phyloP scores from a whole-genome alignment of 1,140 invertebrate species.

The Phocides pigmalion region DNA sequence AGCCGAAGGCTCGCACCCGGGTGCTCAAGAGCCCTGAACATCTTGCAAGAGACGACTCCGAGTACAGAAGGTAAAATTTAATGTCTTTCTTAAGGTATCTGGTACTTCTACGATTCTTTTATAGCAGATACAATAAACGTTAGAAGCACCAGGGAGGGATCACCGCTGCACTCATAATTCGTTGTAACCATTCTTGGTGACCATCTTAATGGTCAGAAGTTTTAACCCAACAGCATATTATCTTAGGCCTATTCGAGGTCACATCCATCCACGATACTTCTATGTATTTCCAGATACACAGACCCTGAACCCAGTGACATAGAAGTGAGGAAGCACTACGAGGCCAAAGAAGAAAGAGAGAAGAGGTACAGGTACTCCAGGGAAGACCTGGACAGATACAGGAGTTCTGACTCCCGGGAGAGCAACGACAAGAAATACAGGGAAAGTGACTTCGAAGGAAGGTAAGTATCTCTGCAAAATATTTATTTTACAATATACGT shows the following conservation, averaged over 20 bases:
- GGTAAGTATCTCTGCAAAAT: constrained; percentile 40
- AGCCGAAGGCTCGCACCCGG: constrained; percentile 75
- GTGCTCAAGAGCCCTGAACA: constrained; percentile 84
- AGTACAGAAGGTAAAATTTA: constrained; percentile 76
- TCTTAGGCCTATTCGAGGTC: no score
- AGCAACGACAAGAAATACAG: constrained; percentile 56
- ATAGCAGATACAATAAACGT: no score
- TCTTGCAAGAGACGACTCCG: constrained; percentile 83
- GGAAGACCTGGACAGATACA: constrained; percentile 66
- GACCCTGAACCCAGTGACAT: constrained; percentile 77
- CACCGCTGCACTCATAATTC: no score
- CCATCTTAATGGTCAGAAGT: no score
- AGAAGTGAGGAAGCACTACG: constrained; percentile 62
- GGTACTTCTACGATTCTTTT: no score
- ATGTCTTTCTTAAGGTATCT: no score
- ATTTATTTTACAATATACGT: no score
- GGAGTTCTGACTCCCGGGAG: constrained; percentile 55
- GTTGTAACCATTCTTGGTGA: no score
- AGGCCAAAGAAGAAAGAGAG: constrained; percentile 53
- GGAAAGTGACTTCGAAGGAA: constrained; percentile 55
- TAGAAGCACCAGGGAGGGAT: no score
- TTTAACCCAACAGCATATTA: no score
- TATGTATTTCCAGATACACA: constrained; percentile 64
- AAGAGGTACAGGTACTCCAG: constrained; percentile 59
- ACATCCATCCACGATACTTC: background rate